Evolutionary conservation across 2,797 vertebrate genomes (phyloP).

Genomic region (Gouania willdenowi): DNA sequence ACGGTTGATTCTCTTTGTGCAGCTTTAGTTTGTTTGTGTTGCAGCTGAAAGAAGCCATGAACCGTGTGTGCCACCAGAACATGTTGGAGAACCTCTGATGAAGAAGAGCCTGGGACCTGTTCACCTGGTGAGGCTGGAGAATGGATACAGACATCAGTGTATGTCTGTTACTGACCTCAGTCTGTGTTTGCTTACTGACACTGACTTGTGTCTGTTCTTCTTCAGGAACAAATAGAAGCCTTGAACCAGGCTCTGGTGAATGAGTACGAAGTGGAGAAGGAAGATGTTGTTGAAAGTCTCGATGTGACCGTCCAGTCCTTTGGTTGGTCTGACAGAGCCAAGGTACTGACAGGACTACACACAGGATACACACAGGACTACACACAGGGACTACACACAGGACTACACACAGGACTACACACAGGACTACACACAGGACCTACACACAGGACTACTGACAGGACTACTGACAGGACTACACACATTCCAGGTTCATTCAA

Average conservation of each 20-base stretch:
- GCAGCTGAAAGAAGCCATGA: constrained; percentile 92
- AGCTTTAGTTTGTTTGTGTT: no score
- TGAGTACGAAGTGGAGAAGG: constrained; percentile 94
- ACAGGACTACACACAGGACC: no score
- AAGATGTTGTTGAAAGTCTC: constrained; percentile 94
- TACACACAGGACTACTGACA: no score
- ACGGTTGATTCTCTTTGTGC: no score
- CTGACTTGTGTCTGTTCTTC: no score
- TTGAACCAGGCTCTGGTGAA: constrained; percentile 95
- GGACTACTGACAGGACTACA: no score
- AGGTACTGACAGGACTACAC: constrained; percentile 82
- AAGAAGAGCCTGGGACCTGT: constrained; percentile 89
- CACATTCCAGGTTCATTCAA: no score
- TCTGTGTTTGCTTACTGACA: no score
- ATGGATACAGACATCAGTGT: no score
- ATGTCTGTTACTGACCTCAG: constrained; percentile 9
- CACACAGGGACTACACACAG: no score
- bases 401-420: no score
- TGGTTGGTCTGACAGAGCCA: constrained; percentile 95
- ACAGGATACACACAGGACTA: no score
- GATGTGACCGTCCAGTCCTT: constrained; percentile 98
- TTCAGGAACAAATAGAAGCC: constrained; percentile 95
- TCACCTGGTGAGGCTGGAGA: constrained; percentile 93
- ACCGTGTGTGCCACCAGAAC: constrained; percentile 85
- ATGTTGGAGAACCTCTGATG: constrained; percentile 89